Evolutionary conservation across 2,113 vertebrate genomes (phyloP).

Genomic region (Ptychochromis oligacanthus): DNA sequence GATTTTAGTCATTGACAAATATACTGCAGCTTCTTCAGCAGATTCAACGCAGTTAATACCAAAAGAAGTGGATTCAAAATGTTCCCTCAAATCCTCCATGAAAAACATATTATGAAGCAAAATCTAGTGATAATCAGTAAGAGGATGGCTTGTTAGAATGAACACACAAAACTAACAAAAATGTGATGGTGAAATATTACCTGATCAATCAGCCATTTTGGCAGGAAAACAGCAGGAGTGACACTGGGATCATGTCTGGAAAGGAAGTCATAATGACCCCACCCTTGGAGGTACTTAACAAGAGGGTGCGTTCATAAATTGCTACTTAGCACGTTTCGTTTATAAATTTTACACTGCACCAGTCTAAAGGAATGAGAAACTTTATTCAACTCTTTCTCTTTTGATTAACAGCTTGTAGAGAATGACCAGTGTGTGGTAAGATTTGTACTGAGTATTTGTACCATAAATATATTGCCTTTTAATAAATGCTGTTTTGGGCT

Average conservation of each 20-base stretch:
- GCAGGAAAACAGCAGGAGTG: constrained; percentile 15
- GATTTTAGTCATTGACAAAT: background rate
- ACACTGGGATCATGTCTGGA: background rate
- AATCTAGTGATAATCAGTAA: background rate
- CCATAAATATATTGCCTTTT: constrained; percentile 61
- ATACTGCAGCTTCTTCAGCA: too few species aligned
- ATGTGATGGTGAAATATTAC: constrained; percentile 39
- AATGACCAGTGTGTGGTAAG: constrained; percentile 32
- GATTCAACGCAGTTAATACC: background rate
- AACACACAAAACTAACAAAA: background rate
- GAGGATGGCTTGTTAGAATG: background rate
- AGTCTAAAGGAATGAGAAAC: background rate
- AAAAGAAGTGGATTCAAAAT: background rate
- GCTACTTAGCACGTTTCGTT: background rate
- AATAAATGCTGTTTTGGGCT: constrained; percentile 66
- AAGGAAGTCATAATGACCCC: background rate
- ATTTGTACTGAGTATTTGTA: constrained; percentile 54
- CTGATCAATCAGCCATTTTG: constrained; percentile 26
- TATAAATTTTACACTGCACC: background rate
- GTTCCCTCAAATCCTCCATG: background rate
- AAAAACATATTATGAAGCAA: background rate
- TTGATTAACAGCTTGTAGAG: constrained; percentile 29
- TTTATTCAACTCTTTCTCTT: background rate
- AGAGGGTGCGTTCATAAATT: background rate
- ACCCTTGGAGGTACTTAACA: background rate